phyloP scores from a whole-genome alignment of 2,797 vertebrate genomes.

The Pangasius mekongensis region DNA sequence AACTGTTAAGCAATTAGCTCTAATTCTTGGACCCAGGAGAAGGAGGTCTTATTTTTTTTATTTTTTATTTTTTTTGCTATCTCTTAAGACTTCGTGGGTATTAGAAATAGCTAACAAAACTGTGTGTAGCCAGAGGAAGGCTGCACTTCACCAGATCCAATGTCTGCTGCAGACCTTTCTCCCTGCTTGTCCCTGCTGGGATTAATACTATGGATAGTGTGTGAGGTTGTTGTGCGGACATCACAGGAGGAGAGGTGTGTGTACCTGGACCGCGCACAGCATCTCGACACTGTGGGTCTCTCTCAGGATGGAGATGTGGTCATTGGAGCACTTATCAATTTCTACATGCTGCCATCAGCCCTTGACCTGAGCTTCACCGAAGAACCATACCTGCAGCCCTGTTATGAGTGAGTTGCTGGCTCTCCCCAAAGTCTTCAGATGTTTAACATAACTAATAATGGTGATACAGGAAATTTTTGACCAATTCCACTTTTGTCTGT shows the following conservation, averaged over 20 bases:
- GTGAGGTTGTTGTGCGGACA: slow-evolving; percentile 12
- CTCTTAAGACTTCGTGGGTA: slow-evolving; percentile 38
- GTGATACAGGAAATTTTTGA: neutral
- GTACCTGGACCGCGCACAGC: slow-evolving; percentile 55
- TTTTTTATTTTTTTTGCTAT: neutral
- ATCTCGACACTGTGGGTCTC: slow-evolving; percentile 58
- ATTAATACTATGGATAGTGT: slow-evolving; percentile 23
- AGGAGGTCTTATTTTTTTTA: neutral
- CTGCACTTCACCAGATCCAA: slow-evolving; percentile 23
- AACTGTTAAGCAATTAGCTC: slow-evolving; percentile 45
- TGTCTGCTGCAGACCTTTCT: slow-evolving; percentile 25
- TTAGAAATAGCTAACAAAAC: slow-evolving; percentile 44
- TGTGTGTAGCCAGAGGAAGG: neutral
- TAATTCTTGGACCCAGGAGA: slow-evolving; percentile 29
- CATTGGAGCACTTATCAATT: slow-evolving; percentile 73
- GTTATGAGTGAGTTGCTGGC: slow-evolving; percentile 64
- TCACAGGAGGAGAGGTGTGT: slow-evolving; percentile 34
- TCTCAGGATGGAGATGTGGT: slow-evolving; percentile 76
- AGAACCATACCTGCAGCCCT: slow-evolving; percentile 60
- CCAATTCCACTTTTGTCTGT: neutral
- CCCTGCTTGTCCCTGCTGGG: neutral
- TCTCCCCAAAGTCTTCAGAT: neutral
- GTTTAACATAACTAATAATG: neutral
- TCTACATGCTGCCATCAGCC: slow-evolving; percentile 63
- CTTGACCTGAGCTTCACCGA: slow-evolving; percentile 62